Conservation (phyloP, 2,113 vertebrate genomes). For the Suncus etruscus region DNA sequence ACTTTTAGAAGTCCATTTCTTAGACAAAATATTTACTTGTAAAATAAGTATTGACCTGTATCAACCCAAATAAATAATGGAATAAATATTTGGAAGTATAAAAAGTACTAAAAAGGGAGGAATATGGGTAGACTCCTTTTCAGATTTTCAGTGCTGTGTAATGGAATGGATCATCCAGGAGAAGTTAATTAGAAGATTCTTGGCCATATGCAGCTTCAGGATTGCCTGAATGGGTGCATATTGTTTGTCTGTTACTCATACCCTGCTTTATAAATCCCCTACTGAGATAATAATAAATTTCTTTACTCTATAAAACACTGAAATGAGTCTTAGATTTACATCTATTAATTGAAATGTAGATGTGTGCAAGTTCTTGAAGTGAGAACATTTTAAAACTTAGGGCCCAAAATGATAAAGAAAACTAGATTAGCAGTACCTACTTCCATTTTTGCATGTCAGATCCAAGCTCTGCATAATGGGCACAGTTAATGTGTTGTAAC, state of each 20-base stretch:
- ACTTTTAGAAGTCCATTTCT: neutral
- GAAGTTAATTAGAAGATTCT: neutral
- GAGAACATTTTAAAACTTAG: too few species aligned
- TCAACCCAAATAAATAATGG: neutral
- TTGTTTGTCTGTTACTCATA: neutral
- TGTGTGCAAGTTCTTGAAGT: neutral
- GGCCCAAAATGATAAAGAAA: neutral
- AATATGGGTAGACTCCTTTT: neutral
- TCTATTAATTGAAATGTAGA: neutral
- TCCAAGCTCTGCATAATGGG: too few species aligned
- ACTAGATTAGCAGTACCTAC: neutral
- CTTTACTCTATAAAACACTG: neutral
- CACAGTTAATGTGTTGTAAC: too few species aligned
- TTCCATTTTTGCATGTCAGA: neutral
- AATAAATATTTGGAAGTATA: slow-evolving; percentile 1
- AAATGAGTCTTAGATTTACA: neutral
- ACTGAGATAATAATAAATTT: slow-evolving; percentile 8
- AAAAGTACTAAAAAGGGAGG: neutral
- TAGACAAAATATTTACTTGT: neutral
- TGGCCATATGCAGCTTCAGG: neutral
- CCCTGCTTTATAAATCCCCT: neutral
- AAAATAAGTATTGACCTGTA: neutral
- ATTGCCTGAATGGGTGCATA: neutral
- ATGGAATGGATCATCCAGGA: neutral
- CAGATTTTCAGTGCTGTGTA: neutral